Evolutionary conservation across 2,888 invertebrate genomes (phyloP).

Genomic region (Leptinotarsa haldemani): DNA sequence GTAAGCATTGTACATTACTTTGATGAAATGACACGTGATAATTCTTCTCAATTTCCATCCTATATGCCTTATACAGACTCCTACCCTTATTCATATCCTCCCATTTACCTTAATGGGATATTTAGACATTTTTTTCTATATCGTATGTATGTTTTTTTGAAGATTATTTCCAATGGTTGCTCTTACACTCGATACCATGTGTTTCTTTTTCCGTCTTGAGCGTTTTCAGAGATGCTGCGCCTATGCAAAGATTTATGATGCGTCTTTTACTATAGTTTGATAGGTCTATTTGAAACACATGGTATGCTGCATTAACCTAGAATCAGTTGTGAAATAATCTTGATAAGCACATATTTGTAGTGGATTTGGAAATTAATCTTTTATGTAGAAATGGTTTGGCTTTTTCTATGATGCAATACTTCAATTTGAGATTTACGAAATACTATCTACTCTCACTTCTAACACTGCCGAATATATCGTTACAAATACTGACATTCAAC

Average conservation of each 20-base stretch:
- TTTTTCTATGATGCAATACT: background rate
- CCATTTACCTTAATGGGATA: slow-evolving; percentile 39
- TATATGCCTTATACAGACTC: slow-evolving; percentile 32
- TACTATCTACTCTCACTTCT: background rate
- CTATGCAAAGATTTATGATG: no score
- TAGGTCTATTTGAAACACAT: background rate
- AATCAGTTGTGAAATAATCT: slow-evolving; percentile 15
- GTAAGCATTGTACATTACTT: background rate
- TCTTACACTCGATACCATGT: no score
- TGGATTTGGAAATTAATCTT: background rate
- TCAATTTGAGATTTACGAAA: background rate
- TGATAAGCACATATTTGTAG: background rate
- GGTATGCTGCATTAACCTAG: background rate
- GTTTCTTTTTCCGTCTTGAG: no score
- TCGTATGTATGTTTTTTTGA: slow-evolving; percentile 5
- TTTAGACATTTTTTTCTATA: slow-evolving; percentile 35
- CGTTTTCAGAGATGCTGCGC: no score
- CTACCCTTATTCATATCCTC: slow-evolving; percentile 29
- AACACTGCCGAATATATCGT: background rate
- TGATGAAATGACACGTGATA: background rate
- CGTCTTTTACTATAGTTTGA: background rate
- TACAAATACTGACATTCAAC: background rate
- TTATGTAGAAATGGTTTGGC: background rate
- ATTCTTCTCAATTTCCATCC: background rate
- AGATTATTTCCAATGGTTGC: slow-evolving; percentile 4